Percentiles rank a stretch among this genome's conserved stretches.
phyloP scores from a whole-genome alignment of 2,888 invertebrate species.

The Drosophila tanythrix region DNA sequence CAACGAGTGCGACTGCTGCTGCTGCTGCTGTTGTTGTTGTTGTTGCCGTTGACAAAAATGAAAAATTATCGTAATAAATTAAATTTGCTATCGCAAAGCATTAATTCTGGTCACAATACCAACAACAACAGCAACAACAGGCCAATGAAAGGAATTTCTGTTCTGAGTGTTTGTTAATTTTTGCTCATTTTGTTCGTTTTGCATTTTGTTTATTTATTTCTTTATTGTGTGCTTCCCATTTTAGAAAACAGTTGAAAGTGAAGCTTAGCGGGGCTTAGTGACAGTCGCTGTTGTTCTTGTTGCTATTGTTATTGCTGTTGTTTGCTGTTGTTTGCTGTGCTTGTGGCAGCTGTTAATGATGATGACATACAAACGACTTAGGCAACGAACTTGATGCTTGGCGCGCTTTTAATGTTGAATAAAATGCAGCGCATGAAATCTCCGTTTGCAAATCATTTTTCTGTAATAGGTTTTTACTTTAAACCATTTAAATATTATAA shows the following conservation, averaged over 20 bases:
- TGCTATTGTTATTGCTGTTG: slow-evolving; percentile 3
- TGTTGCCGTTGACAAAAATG: slow-evolving; percentile 76
- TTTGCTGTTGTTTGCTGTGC: slow-evolving; percentile 3
- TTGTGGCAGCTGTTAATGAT: slow-evolving; percentile 42
- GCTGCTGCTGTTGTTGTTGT: slow-evolving; percentile 24
- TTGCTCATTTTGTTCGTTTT: slow-evolving; percentile 31
- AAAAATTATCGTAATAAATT: slow-evolving; percentile 84
- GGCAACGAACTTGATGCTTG: slow-evolving; percentile 54
- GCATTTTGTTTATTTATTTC: slow-evolving; percentile 4
- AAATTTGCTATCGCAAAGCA: slow-evolving; percentile 82
- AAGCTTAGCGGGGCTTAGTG: slow-evolving; percentile 65
- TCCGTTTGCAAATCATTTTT: neutral
- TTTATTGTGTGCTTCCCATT: slow-evolving; percentile 20
- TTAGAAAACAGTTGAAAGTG: slow-evolving; percentile 66
- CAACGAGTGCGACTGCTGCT: slow-evolving; percentile 29
- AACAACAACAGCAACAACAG: slow-evolving; percentile 33
- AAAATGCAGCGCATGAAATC: neutral
- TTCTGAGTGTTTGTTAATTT: slow-evolving; percentile 47
- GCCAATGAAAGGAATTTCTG: slow-evolving; percentile 62
- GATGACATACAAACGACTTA: slow-evolving; percentile 69
- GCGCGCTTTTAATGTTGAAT: neutral
- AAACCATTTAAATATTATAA: neutral
- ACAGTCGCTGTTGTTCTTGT: slow-evolving; percentile 40
- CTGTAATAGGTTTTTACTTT: neutral
- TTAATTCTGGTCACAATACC: slow-evolving; percentile 71